Evolutionary conservation across 2,797 vertebrate genomes (phyloP).

Genomic region (Gobio occitaniae): DNA sequence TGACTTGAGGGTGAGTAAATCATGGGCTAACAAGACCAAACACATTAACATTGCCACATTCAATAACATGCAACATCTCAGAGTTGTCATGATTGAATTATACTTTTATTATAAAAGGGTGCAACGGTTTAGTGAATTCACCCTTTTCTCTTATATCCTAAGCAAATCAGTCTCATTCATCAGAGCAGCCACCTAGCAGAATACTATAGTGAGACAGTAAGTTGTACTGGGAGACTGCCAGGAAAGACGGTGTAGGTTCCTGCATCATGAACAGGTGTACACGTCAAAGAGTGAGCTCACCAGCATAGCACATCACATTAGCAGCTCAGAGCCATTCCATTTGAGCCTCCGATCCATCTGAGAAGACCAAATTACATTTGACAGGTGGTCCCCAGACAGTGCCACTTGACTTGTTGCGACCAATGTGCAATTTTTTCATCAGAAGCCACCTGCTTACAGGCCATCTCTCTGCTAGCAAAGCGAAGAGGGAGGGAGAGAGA

Average conservation of each 20-base stretch:
- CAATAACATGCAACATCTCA: neutral
- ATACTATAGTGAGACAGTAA: neutral
- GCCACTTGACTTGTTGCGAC: slow-evolving; percentile 73
- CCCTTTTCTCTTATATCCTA: neutral
- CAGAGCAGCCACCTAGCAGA: neutral
- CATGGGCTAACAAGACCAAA: neutral
- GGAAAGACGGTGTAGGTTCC: slow-evolving; percentile 7
- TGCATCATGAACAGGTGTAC: neutral
- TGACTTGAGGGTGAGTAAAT: no score
- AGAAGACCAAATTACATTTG: slow-evolving; percentile 75
- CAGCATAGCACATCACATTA: slow-evolving; percentile 35
- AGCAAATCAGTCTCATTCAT: neutral
- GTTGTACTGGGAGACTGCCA: neutral
- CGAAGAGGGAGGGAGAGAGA: neutral
- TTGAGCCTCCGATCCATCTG: slow-evolving; percentile 70
- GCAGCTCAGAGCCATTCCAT: slow-evolving; percentile 11
- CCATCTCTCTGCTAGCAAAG: slow-evolving; percentile 1
- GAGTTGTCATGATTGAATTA: neutral
- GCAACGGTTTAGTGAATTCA: neutral
- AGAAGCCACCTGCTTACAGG: slow-evolving; percentile 74
- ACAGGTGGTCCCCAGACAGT: slow-evolving; percentile 78
- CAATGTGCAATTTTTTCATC: slow-evolving; percentile 77
- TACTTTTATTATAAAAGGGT: neutral
- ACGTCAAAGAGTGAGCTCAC: neutral
- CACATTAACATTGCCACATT: neutral